Evolutionary conservation across 2,888 invertebrate genomes (phyloP).

Genomic region (Melieria omissa): DNA sequence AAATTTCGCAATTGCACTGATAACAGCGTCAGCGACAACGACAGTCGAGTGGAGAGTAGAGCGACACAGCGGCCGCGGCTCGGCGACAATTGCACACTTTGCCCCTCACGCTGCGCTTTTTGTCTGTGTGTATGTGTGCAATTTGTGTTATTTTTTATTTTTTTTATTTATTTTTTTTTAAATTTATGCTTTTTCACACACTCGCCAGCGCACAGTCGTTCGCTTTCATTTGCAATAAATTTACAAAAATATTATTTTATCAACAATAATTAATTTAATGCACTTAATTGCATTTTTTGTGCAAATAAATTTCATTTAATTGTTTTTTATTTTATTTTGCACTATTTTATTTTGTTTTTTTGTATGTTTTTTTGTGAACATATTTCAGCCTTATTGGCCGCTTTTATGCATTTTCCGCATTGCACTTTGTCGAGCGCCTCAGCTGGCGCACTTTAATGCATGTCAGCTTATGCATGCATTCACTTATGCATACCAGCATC

Average conservation of each 20-base stretch:
- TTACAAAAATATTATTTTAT: conserved; percentile 34
- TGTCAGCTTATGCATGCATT: conserved; percentile 12
- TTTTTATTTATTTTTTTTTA: neutral
- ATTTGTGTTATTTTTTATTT: neutral
- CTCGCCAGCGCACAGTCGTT: neutral
- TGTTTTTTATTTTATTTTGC: conserved; percentile 20
- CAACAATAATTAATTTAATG: conserved; percentile 36
- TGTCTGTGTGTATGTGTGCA: neutral
- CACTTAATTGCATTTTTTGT: conserved; percentile 31
- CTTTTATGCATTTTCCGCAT: too few relatives aligned
- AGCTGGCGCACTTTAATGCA: conserved; percentile 13
- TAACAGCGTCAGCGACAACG: neutral
- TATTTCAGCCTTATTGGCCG: neutral
- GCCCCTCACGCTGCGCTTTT: neutral
- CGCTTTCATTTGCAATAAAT: conserved; percentile 17
- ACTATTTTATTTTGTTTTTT: neutral
- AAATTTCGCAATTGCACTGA: conserved; percentile 5
- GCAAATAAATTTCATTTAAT: conserved; percentile 28
- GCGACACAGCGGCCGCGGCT: neutral
- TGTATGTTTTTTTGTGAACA: neutral
- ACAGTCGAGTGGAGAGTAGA: conserved; percentile 5
- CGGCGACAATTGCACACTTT: neutral
- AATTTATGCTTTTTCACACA: conserved; percentile 11
- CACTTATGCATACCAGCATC: neutral
- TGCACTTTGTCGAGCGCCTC: neutral